A percentile compares a stretch with the other conserved stretches of the same genome.
Conservation (phyloP, 2,113 vertebrate genomes). For the Scomber scombrus region DNA sequence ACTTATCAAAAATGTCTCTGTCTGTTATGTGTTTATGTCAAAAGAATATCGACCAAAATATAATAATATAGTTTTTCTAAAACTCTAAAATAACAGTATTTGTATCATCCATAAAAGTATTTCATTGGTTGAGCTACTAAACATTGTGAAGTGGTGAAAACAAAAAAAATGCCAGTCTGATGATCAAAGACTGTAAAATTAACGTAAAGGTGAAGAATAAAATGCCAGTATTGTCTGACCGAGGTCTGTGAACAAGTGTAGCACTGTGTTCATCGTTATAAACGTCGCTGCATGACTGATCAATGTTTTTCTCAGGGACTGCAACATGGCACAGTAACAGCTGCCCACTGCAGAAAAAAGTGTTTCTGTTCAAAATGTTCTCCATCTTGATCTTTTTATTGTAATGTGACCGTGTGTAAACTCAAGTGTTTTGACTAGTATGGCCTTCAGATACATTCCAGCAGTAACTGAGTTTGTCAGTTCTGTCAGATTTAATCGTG, state of each 20-base stretch:
- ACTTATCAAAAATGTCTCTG: no score
- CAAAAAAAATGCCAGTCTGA: not conserved
- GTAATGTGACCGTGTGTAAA: not conserved
- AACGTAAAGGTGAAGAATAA: not conserved
- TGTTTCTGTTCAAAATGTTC: not conserved
- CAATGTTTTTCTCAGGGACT: conserved; percentile 75
- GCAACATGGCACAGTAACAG: not conserved
- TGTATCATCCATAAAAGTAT: no score
- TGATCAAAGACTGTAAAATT: not conserved
- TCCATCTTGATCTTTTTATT: not conserved
- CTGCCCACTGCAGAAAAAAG: conserved; percentile 2
- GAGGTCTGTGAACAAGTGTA: conserved; percentile 9
- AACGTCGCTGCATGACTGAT: conserved; percentile 18
- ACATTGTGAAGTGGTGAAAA: not conserved
- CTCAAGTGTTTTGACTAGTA: conserved; percentile 2
- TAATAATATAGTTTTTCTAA: not conserved
- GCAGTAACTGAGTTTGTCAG: not conserved
- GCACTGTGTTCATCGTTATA: conserved; percentile 12
- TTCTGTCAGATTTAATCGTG: not conserved
- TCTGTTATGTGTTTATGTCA: not conserved
- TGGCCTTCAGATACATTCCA: conserved; percentile 28
- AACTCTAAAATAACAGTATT: not conserved
- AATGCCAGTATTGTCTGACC: not conserved
- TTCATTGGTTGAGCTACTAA: no score
- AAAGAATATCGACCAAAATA: not conserved